Evolutionary conservation across 2,888 invertebrate genomes (phyloP).

Genomic region (Nymphalis urticae): DNA sequence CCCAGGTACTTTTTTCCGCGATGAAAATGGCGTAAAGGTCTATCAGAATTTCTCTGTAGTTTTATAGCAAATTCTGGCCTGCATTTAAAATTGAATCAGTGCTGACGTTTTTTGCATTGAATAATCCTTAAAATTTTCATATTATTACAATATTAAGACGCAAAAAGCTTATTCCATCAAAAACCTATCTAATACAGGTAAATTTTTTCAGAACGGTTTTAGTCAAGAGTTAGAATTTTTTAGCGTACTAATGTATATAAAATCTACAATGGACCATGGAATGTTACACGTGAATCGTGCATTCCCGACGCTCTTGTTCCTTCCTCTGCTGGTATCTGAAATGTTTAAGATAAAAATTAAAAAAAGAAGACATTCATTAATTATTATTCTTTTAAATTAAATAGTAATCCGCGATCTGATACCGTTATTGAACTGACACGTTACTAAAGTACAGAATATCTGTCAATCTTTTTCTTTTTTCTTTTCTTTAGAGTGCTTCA

Average conservation of each 20-base stretch:
- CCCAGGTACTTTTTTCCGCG: too few species aligned
- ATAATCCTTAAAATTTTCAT: neutral
- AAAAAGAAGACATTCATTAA: neutral
- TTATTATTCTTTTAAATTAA: too few species aligned
- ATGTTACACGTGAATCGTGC: constrained; percentile 86
- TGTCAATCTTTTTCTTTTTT: too few species aligned
- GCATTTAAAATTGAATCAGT: too few species aligned
- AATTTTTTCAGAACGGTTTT: constrained; percentile 18
- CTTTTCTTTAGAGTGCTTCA: too few species aligned
- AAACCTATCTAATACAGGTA: constrained; percentile 30
- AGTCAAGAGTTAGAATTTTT: constrained; percentile 18
- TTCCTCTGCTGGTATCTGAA: constrained; percentile 87
- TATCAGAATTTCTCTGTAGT: too few species aligned
- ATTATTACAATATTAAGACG: constrained; percentile 11
- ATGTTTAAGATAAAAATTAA: constrained; percentile 38
- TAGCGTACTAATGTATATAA: constrained; percentile 36
- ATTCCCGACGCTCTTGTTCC: constrained; percentile 87
- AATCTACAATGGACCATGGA: constrained; percentile 44
- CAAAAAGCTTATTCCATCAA: constrained; percentile 33
- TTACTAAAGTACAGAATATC: too few species aligned
- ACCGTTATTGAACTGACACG: too few species aligned
- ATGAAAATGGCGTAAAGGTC: too few species aligned
- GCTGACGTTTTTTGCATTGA: too few species aligned
- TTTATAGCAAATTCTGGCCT: too few species aligned
- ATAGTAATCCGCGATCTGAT: too few species aligned